Percentiles rank a stretch among this genome's conserved stretches.
Evolutionary conservation across 1,140 invertebrate genomes (phyloP).

Genomic region (Drosophila nigromelanica): DNA sequence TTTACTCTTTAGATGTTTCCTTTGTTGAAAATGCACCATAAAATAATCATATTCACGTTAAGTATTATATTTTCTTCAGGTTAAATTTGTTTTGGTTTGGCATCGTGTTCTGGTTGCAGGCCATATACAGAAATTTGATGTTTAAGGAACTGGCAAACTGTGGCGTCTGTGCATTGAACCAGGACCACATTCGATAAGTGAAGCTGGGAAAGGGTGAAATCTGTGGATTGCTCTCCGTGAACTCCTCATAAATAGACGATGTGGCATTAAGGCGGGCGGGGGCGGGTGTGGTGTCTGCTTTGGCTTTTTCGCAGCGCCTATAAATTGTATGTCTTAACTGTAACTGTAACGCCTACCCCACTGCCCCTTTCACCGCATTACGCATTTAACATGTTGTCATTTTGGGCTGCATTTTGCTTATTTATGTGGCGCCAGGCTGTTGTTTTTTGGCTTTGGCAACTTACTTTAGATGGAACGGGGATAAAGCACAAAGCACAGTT

Average conservation of each 20-base stretch:
- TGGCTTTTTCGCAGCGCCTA: conserved; percentile 59
- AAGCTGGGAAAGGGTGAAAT: conserved; percentile 16
- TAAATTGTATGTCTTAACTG: conserved; percentile 42
- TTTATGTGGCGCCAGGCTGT: conserved; percentile 76
- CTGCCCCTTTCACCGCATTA: conserved; percentile 23
- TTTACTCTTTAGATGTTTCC: conserved; percentile 35
- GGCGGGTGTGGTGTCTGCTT: conserved; percentile 11
- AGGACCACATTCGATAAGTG: conserved; percentile 40
- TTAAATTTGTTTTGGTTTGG: conserved; percentile 12
- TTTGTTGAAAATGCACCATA: conserved; percentile 28
- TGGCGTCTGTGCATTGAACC: conserved; percentile 63
- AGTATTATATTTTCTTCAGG: conserved; percentile 1
- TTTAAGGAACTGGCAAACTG: conserved; percentile 23
- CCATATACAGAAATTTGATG: conserved; percentile 12
- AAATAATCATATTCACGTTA: conserved; percentile 26
- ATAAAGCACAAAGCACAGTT: no score
- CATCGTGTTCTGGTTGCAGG: conserved; percentile 11
- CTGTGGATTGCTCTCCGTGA: conserved; percentile 1
- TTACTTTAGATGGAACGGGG: neutral
- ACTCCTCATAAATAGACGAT: conserved; percentile 8
- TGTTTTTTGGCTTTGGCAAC: conserved; percentile 30
- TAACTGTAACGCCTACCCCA: conserved; percentile 10
- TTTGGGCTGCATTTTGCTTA: conserved; percentile 65
- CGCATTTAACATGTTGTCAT: conserved; percentile 75
- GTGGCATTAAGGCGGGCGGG: conserved; percentile 12